These are phyloP conservation scores for Calliopsis andreniformis DNA, from an alignment of 1,140 invertebrate species.

Conservation along the genomic window DNA sequence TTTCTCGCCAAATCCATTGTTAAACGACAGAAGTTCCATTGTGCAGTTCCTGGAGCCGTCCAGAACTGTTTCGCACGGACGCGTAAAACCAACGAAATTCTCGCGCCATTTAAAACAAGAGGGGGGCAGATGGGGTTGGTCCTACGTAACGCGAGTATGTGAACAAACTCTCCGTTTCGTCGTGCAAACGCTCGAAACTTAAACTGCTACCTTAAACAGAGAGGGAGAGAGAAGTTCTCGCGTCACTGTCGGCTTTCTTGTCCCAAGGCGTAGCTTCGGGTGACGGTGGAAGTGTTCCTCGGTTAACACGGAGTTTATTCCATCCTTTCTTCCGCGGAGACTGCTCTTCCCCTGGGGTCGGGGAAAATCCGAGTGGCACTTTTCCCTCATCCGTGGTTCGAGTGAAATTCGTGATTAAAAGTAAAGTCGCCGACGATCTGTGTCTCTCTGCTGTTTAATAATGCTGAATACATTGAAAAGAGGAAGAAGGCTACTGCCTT, in stretches of 20 bases:
- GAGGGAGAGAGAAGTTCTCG: conserved; percentile 18
- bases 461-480: neutral
- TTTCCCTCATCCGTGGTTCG: neutral
- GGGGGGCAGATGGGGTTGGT: conserved; percentile 6
- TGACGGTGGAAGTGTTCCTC: conserved; percentile 31
- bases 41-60: neutral
- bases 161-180: conserved; percentile 46
- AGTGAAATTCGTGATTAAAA: conserved; percentile 34
- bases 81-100: neutral
- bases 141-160: conserved; percentile 34
- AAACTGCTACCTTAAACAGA: conserved; percentile 33
- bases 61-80: neutral
- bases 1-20: neutral
- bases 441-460: conserved; percentile 20
- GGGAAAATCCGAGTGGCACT: conserved; percentile 16
- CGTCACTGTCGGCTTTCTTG: conserved; percentile 26
- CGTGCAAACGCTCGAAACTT: conserved; percentile 53
- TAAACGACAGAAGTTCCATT: neutral
- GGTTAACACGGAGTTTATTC: conserved; percentile 45
- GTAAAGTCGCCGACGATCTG: neutral
- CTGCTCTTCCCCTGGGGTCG: neutral
- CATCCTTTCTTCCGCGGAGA: conserved; percentile 20
- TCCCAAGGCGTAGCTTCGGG: neutral
- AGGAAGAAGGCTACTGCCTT: too few species aligned
- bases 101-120: neutral